Evolutionary conservation across 1,140 invertebrate species (phyloP).

Genomic region (Drosophila paulistorum): DNA sequence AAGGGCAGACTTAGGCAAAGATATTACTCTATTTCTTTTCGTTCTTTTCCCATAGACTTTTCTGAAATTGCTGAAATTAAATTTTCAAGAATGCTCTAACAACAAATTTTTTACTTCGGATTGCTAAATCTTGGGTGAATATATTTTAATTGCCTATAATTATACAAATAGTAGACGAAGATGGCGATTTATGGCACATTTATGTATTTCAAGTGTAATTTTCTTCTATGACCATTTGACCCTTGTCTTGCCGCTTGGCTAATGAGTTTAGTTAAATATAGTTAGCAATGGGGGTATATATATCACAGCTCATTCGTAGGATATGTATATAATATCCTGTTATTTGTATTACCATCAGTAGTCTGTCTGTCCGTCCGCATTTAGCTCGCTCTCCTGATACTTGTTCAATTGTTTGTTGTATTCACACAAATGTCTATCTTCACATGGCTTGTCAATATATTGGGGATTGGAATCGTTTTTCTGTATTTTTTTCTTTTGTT

Average conservation of each 20-base stretch:
- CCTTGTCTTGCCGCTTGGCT: not conserved
- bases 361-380: not conserved
- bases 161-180: not conserved
- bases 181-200: not conserved
- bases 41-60: not conserved
- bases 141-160: not conserved
- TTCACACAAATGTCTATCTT: constrained; percentile 57
- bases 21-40: too few species aligned
- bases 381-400: not conserved
- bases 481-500: constrained; percentile 13
- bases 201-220: not conserved
- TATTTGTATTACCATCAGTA: constrained; percentile 4
- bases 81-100: not conserved
- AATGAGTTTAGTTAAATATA: constrained; percentile 9
- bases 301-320: not conserved
- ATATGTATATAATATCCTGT: constrained; percentile 4
- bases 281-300: not conserved
- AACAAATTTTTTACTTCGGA: too few species aligned
- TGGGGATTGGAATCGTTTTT: constrained; percentile 29
- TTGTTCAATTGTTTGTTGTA: constrained; percentile 34
- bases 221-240: constrained; percentile 2
- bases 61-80: not conserved
- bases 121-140: too few species aligned
- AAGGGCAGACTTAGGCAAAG: too few species aligned
- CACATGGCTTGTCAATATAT: constrained; percentile 42